A percentile compares a stretch with the other conserved stretches of the same genome.
phyloP scores from a whole-genome alignment of 2,797 vertebrate species.

The Tauraco hartlaubi region DNA sequence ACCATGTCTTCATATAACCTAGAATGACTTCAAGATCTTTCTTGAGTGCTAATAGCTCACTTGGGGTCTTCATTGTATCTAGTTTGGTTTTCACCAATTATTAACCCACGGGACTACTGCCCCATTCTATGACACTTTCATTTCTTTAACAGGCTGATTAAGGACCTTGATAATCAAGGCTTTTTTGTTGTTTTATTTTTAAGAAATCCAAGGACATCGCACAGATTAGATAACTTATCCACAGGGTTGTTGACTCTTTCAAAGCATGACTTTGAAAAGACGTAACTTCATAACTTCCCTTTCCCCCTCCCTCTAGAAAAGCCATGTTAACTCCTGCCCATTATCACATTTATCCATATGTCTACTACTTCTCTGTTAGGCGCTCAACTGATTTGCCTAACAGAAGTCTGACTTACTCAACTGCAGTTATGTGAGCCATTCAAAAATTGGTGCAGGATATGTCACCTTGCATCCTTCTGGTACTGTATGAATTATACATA shows the following conservation, averaged over 20 bases:
- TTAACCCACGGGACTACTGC: background rate
- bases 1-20: background rate
- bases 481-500: background rate
- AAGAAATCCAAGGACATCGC: conserved; percentile 43
- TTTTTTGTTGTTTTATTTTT: background rate
- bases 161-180: background rate
- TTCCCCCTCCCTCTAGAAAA: background rate
- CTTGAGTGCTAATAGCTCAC: background rate
- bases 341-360: background rate
- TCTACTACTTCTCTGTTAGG: background rate
- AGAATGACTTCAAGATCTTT: background rate
- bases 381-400: rapidly evolving
- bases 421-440: background rate
- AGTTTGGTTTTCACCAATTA: conserved; percentile 41
- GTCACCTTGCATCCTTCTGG: background rate
- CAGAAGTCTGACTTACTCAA: background rate
- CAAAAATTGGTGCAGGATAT: background rate
- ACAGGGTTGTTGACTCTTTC: conserved; percentile 8
- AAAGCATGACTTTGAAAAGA: conserved; percentile 53
- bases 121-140: background rate
- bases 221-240: conserved; percentile 63
- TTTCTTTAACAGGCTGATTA: conserved; percentile 28
- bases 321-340: background rate
- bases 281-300: background rate
- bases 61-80: background rate